A percentile compares a stretch with the other conserved stretches of the same genome.
phyloP scores from a whole-genome alignment of 2,888 invertebrate genomes.

The Drosophila prostipennis region DNA sequence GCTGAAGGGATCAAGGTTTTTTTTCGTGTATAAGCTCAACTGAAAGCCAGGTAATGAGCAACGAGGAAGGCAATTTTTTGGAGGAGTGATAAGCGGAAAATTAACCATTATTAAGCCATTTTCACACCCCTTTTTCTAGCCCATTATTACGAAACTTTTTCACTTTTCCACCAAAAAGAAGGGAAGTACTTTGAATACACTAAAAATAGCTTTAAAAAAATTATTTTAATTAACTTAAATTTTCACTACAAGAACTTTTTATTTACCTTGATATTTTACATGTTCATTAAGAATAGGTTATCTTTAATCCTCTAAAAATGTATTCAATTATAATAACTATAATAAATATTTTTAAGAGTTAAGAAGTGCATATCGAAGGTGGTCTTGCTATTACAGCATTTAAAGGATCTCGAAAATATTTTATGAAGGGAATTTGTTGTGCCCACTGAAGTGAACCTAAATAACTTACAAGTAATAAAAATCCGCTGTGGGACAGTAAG shows the following conservation, averaged over 20 bases:
- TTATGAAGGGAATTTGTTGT: not conserved
- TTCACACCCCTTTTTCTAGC: slow-evolving; percentile 1
- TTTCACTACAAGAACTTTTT: not conserved
- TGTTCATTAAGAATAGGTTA: no score
- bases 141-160: not conserved
- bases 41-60: slow-evolving; percentile 3
- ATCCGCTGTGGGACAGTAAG: slow-evolving; percentile 54
- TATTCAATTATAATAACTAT: no score
- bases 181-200: not conserved
- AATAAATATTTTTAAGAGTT: no score
- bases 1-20: not conserved
- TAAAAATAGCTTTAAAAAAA: no score
- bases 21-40: not conserved
- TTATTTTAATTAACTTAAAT: no score
- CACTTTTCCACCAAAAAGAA: not conserved
- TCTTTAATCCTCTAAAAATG: no score
- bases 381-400: not conserved
- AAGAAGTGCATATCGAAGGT: not conserved
- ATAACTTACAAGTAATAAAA: slow-evolving; percentile 67
- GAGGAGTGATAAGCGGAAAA: slow-evolving; percentile 1
- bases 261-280: not conserved
- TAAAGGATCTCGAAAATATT: not conserved
- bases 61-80: no score
- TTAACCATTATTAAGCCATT: slow-evolving; percentile 8
- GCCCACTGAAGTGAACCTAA: slow-evolving; percentile 50